Base-by-base conservation (phyloP, 2,797 vertebrate genomes). In the Hyperoplus lanceolatus region DNA sequence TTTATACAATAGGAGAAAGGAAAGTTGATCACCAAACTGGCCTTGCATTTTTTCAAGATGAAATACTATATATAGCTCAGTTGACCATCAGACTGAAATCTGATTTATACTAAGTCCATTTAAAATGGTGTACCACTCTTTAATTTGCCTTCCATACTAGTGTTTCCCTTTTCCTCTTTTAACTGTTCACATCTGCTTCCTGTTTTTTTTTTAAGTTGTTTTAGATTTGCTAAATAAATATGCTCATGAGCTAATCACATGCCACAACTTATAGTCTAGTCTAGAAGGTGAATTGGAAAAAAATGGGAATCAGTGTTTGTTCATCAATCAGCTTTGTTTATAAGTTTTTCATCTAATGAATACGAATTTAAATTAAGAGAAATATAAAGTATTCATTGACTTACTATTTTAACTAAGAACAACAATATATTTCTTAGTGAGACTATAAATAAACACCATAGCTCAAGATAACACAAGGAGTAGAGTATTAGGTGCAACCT, bases 131-230 rank as follows among this genome's bases (percentile, higher is more conserved):
- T 50, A 36, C 54, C 75, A 69, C 77, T 70, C 75, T 88, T 66
- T 55, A 69, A 79, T 75, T 83, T 82, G 70, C 71, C 53, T 75
- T 62, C 58, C 57, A 61, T 63, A 73, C 74, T 80, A 88, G 82
- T 70, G 63, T 70, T 80, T 86, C 80, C 45, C 55, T 77, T 82
- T 54, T 54, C 50, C 69, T 83, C 56, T 86, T 80, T 88, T 85
- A 85, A 90, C 67, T 71, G 64, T 79, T 83, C 62, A 81, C 72
- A 86, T 85, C 80, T 36, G 29, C 77, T 88, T 87, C 83, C 77
- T 89, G 80, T 90, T 90, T 82, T 83, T 81, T 81, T 64, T 64
- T 42, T 46, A 84, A 63, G 41, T 80, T 74, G 87, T 70, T 81
- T 83, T 82, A 70, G 48, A 84, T 87, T 84, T 82, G 64, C 74